These are phyloP conservation scores for Melanotaenia maccullochi DNA, from an alignment of 2,797 vertebrate genomes.

Conservation along the genomic window DNA sequence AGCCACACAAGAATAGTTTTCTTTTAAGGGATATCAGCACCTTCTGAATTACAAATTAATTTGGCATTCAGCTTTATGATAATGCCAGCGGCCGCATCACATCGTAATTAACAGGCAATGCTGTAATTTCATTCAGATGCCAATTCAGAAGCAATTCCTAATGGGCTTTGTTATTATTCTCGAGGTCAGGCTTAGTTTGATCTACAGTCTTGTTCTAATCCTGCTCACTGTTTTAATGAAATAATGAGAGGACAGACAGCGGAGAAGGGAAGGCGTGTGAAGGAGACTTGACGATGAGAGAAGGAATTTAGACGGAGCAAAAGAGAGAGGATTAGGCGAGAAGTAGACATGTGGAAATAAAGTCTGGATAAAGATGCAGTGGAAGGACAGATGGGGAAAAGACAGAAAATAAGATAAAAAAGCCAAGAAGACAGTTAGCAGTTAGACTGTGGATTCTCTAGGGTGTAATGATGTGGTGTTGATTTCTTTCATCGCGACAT, in stretches of 20 bases:
- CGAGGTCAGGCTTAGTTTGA: slow-evolving; percentile 56
- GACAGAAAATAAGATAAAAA: slow-evolving; percentile 14
- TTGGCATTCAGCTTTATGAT: slow-evolving; percentile 31
- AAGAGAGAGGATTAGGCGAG: slow-evolving; percentile 20
- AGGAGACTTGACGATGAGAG: slow-evolving; percentile 25
- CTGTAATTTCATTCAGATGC: slow-evolving; percentile 39
- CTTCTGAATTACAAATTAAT: slow-evolving; percentile 59
- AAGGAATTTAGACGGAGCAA: neutral
- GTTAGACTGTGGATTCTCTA: slow-evolving; percentile 29
- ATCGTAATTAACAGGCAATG: slow-evolving; percentile 53
- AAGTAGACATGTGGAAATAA: slow-evolving; percentile 19
- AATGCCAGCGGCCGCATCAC: slow-evolving; percentile 54
- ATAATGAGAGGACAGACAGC: slow-evolving; percentile 26
- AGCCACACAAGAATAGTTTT: slow-evolving; percentile 37
- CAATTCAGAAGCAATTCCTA: slow-evolving; percentile 40
- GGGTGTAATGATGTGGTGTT: slow-evolving; percentile 70
- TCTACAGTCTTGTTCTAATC: slow-evolving; percentile 45
- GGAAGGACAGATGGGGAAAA: neutral
- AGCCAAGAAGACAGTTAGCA: slow-evolving; percentile 12
- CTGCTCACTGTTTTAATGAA: slow-evolving; percentile 43
- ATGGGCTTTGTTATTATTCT: slow-evolving; percentile 44
- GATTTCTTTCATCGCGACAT: slow-evolving; percentile 68
- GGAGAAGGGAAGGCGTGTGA: slow-evolving; percentile 25
- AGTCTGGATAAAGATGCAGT: slow-evolving; percentile 12
- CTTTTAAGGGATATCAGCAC: slow-evolving; percentile 31